These are phyloP conservation scores for Eucera pruinosa DNA, from an alignment of 2,888 invertebrate species.

Conservation along the genomic window DNA sequence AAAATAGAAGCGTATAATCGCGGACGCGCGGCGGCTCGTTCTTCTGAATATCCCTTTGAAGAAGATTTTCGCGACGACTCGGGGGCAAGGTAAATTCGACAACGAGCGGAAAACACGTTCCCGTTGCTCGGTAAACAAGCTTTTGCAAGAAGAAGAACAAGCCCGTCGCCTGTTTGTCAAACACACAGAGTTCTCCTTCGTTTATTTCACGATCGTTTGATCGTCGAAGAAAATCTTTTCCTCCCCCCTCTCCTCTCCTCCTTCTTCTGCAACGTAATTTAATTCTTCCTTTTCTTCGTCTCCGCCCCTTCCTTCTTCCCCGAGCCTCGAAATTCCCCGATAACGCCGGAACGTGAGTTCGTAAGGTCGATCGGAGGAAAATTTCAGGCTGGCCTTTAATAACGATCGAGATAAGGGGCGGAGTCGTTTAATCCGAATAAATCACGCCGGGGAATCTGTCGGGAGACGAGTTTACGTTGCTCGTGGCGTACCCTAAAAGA, in stretches of 20 bases:
- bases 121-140: slow-evolving; percentile 12
- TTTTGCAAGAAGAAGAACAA: slow-evolving; percentile 9
- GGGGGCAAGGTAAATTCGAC: slow-evolving; percentile 29
- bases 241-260: slow-evolving; percentile 2
- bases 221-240: slow-evolving; percentile 55
- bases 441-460: slow-evolving; percentile 62
- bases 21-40: neutral
- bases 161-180: slow-evolving; percentile 50
- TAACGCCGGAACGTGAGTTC: slow-evolving; percentile 35
- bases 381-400: slow-evolving; percentile 63
- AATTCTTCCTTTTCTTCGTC: slow-evolving; percentile 53
- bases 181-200: slow-evolving; percentile 37
- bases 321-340: slow-evolving; percentile 29
- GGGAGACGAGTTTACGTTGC: slow-evolving; percentile 64
- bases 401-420: slow-evolving; percentile 50
- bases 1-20: neutral
- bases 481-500: slow-evolving; percentile 15
- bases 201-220: slow-evolving; percentile 37
- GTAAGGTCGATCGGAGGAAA: slow-evolving; percentile 42
- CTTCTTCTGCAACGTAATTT: slow-evolving; percentile 55
- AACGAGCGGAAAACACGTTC: slow-evolving; percentile 31
- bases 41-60: too few relatives aligned
- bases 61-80: neutral
- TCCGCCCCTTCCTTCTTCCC: neutral
- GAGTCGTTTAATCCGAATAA: slow-evolving; percentile 69